Evolutionary conservation across 2,113 vertebrate genomes (phyloP).

Genomic region (Patagioenas fasciata): DNA sequence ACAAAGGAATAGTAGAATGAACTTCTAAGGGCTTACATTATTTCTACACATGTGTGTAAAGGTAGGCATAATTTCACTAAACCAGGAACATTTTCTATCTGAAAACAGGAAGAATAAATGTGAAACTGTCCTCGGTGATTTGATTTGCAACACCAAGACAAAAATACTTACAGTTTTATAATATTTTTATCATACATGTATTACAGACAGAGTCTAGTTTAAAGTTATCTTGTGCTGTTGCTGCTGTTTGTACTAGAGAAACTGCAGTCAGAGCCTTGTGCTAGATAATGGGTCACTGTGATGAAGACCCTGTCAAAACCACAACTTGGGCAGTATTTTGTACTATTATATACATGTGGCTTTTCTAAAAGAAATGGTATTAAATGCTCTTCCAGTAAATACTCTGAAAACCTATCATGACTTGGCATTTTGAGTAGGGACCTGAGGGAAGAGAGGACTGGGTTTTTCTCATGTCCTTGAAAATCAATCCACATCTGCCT

Average conservation of each 20-base stretch:
- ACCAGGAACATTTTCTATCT: neutral
- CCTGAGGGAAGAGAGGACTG: neutral
- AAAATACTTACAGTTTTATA: neutral
- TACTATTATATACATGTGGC: neutral
- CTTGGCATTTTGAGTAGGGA: neutral
- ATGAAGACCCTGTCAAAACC: neutral
- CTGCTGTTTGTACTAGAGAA: neutral
- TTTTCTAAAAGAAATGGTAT: neutral
- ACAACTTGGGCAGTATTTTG: neutral
- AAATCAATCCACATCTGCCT: neutral
- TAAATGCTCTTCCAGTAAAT: neutral
- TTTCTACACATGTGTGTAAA: neutral
- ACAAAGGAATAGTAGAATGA: slow-evolving; percentile 20
- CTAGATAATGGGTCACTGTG: neutral
- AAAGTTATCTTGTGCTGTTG: accelerated
- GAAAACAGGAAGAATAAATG: neutral
- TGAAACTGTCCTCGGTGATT: neutral
- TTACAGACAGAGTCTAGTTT: neutral
- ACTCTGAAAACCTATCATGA: neutral
- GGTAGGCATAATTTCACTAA: neutral
- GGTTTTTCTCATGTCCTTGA: neutral
- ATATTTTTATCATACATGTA: neutral
- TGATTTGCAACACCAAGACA: neutral
- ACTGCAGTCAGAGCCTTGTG: neutral
- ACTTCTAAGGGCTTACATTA: neutral